Conservation (phyloP, 2,888 invertebrate genomes). For the Sceliomorpha sp. region DNA sequence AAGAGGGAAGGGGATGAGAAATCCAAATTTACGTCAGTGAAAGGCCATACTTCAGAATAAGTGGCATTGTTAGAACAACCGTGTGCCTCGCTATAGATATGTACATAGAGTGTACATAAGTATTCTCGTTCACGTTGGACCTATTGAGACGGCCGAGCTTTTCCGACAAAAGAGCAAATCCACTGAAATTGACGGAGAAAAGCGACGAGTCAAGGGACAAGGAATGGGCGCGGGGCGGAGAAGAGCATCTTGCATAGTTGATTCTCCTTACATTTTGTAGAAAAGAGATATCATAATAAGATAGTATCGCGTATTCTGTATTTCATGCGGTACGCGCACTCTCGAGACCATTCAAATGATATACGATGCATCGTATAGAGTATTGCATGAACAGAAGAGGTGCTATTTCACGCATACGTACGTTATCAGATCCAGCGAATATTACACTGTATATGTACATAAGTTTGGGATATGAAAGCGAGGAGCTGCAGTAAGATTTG, state of each 20-base stretch:
- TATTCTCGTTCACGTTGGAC: constrained; percentile 28
- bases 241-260: constrained; percentile 25
- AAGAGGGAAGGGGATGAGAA: no score
- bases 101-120: constrained; percentile 30
- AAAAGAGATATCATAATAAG: constrained; percentile 38
- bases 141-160: constrained; percentile 34
- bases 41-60: constrained; percentile 22
- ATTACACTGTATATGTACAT: no score
- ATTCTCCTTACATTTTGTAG: constrained; percentile 31
- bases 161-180: constrained; percentile 46
- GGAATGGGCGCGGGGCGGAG: background rate
- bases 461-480: no score
- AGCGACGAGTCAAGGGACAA: constrained; percentile 1
- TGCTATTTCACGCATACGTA: no score
- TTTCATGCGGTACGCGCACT: no score
- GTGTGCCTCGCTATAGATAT: constrained; percentile 37
- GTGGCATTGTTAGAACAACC: constrained; percentile 44
- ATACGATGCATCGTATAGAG: no score
- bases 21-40: constrained; percentile 28
- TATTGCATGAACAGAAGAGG: no score
- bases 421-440: no score
- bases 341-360: no score
- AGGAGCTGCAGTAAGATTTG: no score
- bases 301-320: constrained; percentile 27
- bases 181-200: constrained; percentile 32